A percentile compares a stretch with the other conserved stretches of the same genome.
phyloP scores from a whole-genome alignment of 1,140 invertebrate species.

The Solenopsis fugax region DNA sequence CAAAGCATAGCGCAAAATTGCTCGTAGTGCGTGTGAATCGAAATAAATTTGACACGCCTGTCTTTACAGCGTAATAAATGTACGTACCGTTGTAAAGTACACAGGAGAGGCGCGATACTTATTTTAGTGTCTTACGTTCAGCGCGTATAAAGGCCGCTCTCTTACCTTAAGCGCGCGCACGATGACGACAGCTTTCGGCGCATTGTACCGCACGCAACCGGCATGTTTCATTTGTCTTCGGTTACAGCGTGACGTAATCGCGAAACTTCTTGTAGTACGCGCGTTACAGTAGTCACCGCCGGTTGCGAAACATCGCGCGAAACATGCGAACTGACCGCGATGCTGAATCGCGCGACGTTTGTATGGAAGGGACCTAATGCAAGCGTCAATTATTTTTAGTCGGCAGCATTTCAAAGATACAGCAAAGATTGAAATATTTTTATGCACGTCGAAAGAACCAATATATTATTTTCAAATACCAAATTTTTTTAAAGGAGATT shows the following conservation, averaged over 20 bases:
- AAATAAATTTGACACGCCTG: slow-evolving; percentile 44
- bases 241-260: slow-evolving; percentile 60
- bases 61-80: slow-evolving; percentile 29
- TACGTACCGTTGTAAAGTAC: slow-evolving; percentile 1
- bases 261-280: slow-evolving; percentile 43
- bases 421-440: neutral
- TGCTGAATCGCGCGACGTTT: neutral
- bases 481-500: too few species aligned
- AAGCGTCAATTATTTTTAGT: neutral
- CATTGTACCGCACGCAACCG: slow-evolving; percentile 42
- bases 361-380: neutral
- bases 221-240: slow-evolving; percentile 59
- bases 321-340: slow-evolving; percentile 33
- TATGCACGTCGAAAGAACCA: neutral
- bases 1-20: neutral
- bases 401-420: neutral
- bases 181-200: slow-evolving; percentile 44
- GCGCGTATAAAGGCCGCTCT: slow-evolving; percentile 28
- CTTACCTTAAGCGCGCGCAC: slow-evolving; percentile 38
- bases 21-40: neutral
- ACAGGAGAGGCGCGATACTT: slow-evolving; percentile 37
- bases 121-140: slow-evolving; percentile 16
- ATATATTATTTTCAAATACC: neutral
- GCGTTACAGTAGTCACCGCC: slow-evolving; percentile 20
- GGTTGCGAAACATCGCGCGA: slow-evolving; percentile 39